Conservation (phyloP, 2,888 invertebrate species). For the Exocentrus adspersus region DNA sequence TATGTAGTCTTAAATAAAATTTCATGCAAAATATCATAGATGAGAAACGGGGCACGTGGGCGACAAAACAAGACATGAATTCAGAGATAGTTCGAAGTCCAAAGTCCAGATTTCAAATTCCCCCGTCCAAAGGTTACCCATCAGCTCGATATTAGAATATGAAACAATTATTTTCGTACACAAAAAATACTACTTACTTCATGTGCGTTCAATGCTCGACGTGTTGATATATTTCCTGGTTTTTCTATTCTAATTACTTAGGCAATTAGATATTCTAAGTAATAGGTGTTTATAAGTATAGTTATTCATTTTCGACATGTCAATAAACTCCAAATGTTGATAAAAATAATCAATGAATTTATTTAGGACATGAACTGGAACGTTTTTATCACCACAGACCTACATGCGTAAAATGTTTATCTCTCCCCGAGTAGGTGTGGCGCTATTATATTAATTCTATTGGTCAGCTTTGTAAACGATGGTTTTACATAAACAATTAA, state of each 20-base stretch:
- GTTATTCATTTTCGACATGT: too few species aligned
- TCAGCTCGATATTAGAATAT: not conserved
- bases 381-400: too few species aligned
- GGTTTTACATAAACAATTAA: not conserved
- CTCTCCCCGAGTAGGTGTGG: slow-evolving; percentile 17
- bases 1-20: too few species aligned
- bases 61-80: slow-evolving; percentile 16
- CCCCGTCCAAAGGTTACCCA: slow-evolving; percentile 18
- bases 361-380: too few species aligned
- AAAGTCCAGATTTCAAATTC: slow-evolving; percentile 22
- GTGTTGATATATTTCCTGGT: too few species aligned
- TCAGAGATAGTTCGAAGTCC: slow-evolving; percentile 7
- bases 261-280: too few species aligned
- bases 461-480: slow-evolving; percentile 1
- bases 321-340: not conserved
- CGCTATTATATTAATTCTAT: slow-evolving; percentile 17
- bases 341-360: not conserved
- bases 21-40: too few species aligned
- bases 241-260: too few species aligned
- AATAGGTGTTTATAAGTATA: too few species aligned
- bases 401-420: not conserved
- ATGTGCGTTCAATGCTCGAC: too few species aligned
- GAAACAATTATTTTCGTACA: not conserved
- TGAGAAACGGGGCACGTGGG: not conserved
- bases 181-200: too few species aligned